Base-by-base conservation (phyloP, 64 coral and sea anemone genomes). In the Cladopsammia gracilis region DNA sequence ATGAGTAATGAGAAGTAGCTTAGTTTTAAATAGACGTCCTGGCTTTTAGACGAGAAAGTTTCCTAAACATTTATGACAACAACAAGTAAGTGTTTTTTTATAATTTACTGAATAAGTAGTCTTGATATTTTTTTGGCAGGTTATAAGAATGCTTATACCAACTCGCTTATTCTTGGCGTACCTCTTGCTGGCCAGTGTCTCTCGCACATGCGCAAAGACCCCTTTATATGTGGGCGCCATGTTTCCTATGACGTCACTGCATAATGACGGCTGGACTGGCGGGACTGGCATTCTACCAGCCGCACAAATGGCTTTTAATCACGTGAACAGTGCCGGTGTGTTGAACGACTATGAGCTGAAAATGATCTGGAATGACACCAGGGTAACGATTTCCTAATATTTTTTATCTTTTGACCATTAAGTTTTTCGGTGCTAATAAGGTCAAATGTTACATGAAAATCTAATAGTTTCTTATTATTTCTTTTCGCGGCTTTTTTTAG, bases 341-440 rank as follows among this genome's bases (percentile, higher is more conserved):
- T 61, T 97, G 43, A 58, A 22, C 7, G 57, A 97, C 48, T 97
- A 97, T 61, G 82, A 97, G 25, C 34, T 97, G 45, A 90, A 79
- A 59, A 87, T 97, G 79, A 75, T 90, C 5, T 97, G 95, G 95
- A 97, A 94, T 80, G 95, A 97, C 49, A 97, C 95, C 13, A 61
- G 42, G 88, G 95, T 94, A 94, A 60, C 34, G 14, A 74, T 45
- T 57, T 51, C 64, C 61, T 67, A 25, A 23, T 56, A 14, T n/a
- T 19, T 4, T 49, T 5, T 75, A 49, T 7, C 5, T 5, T 43
- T 46, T 1, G 8, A 20, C 18, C 34, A 34, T 34, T 34, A 34
- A 34, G 16, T 48, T 75, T 14, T 18, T 20, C 16, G 4, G 3
- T 6, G 7, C 46, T 7, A 5, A 10, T 56, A 56, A 56, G 53